phyloP scores from a whole-genome alignment of 2,113 vertebrate genomes.

The Natator depressus region DNA sequence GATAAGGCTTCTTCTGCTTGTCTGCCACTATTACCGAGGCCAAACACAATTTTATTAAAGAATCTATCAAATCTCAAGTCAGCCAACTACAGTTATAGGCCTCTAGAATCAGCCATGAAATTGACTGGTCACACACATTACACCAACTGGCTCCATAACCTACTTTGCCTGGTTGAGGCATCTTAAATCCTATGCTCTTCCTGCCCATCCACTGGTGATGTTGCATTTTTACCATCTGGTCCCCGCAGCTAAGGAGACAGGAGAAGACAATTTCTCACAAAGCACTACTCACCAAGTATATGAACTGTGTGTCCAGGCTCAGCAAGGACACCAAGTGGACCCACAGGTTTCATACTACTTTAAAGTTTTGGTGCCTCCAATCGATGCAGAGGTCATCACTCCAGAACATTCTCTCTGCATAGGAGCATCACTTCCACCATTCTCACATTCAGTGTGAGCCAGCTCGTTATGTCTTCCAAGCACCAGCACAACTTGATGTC shows the following conservation, averaged over 20 bases:
- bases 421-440: constrained; percentile 49
- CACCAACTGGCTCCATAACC: not conserved
- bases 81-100: not conserved
- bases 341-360: not conserved
- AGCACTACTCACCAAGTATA: accelerated
- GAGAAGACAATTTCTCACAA: constrained; percentile 20
- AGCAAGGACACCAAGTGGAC: not conserved
- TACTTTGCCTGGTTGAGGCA: not conserved
- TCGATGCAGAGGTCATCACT: constrained; percentile 24
- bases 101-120: not conserved
- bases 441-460: constrained; percentile 45
- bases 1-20: not conserved
- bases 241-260: not conserved
- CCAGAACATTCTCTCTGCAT: constrained; percentile 52
- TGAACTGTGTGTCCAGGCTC: constrained; percentile 31
- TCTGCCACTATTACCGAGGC: not conserved
- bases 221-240: constrained; percentile 22
- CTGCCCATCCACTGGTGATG: not conserved
- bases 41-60: not conserved
- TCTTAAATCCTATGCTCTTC: not conserved
- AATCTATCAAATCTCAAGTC: not conserved
- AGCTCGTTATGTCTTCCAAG: constrained; percentile 47
- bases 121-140: not conserved
- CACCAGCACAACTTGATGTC: not conserved
- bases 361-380: constrained; percentile 34